Base-by-base conservation (phyloP, 2,888 invertebrate genomes). In the Tiphia femorata region DNA sequence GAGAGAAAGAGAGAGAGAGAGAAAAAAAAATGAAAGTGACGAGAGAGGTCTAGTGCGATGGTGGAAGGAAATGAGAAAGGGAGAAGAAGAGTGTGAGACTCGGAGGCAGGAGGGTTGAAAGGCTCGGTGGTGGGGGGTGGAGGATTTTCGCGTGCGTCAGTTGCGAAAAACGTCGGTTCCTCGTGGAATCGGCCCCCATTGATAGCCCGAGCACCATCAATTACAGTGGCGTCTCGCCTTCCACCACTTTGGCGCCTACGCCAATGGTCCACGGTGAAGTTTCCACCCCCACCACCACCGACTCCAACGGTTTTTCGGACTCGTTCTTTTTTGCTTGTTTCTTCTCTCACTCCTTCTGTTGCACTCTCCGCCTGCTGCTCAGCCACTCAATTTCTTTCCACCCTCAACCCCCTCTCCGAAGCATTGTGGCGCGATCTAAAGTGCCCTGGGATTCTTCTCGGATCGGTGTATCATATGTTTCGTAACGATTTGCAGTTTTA, bases 201-300 rank as follows among this genome's bases (percentile, higher is more conserved):
- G 77, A 75, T 72, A 72, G 37, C 70, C 62, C 55, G 55, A 60
- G 59, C 67, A 64, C 67, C 68, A 75, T 76, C 75, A 70, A 76
- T 77, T 76, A 75, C 59, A 65, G 62, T 66, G 61, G 58, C 62
- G 68, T 68, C 64, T 69, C 62, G 62, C 57, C 65, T 58, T n/a
- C 33, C 51, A 38, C 27, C 51, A 55, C 55, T 41, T 64, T 65
- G 67, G 62, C 66, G 70, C 65, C 66, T 62, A 49, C 49, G 53
- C 58, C 60, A 58, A 55, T 54, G 58, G 56, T 8, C 58, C 62
- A 57, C 65, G 55, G 57, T 69, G 62, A 49, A 59, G 58, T 61
- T 58, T 42, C 53, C 60, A 60, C 61, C 29, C 20, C 30, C 19
- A n/a, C n/a, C 20, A n/a, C 19, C 30, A 7, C 33, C 29, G 10